These are phyloP conservation scores for Malurus cyaneus DNA, from an alignment of 2,113 vertebrate genomes.

Conservation along the genomic window DNA sequence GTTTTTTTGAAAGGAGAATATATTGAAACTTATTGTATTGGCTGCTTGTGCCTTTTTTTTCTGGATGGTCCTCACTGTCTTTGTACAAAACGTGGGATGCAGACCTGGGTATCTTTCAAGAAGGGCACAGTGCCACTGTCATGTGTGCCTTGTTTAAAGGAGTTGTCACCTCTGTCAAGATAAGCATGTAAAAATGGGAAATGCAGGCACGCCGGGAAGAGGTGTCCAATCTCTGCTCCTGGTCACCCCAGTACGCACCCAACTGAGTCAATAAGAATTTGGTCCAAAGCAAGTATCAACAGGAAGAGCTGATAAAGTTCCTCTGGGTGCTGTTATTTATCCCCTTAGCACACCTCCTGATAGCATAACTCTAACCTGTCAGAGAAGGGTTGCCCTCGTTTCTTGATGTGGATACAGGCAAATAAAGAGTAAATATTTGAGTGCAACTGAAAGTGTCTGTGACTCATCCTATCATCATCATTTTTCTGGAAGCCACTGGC, in stretches of 20 bases:
- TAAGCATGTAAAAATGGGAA: neutral
- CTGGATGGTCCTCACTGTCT: constrained; percentile 50
- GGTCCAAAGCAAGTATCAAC: constrained; percentile 33
- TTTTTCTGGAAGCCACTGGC: constrained; percentile 32
- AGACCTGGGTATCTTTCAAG: neutral
- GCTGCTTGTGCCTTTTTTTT: constrained; percentile 57
- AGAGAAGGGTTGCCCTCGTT: neutral
- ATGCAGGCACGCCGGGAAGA: neutral
- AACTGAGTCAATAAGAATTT: constrained; percentile 1
- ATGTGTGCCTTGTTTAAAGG: neutral
- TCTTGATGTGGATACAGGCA: constrained; percentile 6
- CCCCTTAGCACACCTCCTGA: neutral
- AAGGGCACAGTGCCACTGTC: neutral
- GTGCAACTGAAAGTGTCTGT: neutral
- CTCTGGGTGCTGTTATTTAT: neutral
- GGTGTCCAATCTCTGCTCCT: neutral
- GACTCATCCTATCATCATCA: constrained; percentile 18
- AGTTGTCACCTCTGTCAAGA: constrained; percentile 14
- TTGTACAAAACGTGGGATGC: constrained; percentile 23
- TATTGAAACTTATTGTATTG: constrained; percentile 54
- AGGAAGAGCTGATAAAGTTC: constrained; percentile 38
- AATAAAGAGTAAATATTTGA: constrained; percentile 36
- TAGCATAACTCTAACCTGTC: neutral
- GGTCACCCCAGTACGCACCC: neutral
- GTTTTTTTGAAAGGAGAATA: constrained; percentile 38